These are phyloP conservation scores for Leptobrachium ailaonicum DNA, from an alignment of 2,113 vertebrate species.

Conservation along the genomic window DNA sequence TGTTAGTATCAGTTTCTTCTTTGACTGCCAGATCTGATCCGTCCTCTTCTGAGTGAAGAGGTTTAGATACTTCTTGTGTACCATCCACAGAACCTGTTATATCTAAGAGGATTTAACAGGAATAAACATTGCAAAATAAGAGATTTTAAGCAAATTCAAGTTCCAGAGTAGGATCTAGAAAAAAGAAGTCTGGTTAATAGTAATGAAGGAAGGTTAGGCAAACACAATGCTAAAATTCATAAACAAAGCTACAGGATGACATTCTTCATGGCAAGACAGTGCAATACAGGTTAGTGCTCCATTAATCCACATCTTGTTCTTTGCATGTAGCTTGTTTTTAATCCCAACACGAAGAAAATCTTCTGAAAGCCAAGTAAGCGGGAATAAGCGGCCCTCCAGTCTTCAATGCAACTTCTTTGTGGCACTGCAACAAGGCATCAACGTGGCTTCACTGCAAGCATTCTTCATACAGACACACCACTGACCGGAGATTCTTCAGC, in stretches of 20 bases:
- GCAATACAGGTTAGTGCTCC: slow-evolving; percentile 7
- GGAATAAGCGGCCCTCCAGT: background rate
- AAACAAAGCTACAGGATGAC: slow-evolving; percentile 87
- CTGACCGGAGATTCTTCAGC: slow-evolving; percentile 1
- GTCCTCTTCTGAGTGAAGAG: slow-evolving; percentile 89
- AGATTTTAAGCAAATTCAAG: slow-evolving; percentile 96
- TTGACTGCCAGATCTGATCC: slow-evolving; percentile 80
- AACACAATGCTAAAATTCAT: slow-evolving; percentile 88
- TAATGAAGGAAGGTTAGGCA: slow-evolving; percentile 87
- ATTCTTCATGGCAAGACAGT: slow-evolving; percentile 73
- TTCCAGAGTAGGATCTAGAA: slow-evolving; percentile 90
- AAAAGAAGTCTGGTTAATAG: slow-evolving; percentile 98
- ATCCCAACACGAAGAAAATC: slow-evolving; percentile 5
- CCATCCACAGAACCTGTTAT: slow-evolving; percentile 99
- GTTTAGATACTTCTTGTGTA: slow-evolving; percentile 98
- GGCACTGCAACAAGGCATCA: background rate
- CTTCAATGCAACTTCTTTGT: slow-evolving; percentile 6
- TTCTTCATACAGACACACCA: background rate
- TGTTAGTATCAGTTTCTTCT: slow-evolving; percentile 84
- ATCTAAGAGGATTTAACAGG: slow-evolving; percentile 99
- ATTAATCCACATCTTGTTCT: background rate
- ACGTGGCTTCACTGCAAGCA: background rate
- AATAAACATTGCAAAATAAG: slow-evolving; percentile 99
- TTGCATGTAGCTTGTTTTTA: no score
- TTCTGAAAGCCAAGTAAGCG: background rate